phyloP scores from a whole-genome alignment of 2,113 vertebrate species.

The Lucifuga dentata region DNA sequence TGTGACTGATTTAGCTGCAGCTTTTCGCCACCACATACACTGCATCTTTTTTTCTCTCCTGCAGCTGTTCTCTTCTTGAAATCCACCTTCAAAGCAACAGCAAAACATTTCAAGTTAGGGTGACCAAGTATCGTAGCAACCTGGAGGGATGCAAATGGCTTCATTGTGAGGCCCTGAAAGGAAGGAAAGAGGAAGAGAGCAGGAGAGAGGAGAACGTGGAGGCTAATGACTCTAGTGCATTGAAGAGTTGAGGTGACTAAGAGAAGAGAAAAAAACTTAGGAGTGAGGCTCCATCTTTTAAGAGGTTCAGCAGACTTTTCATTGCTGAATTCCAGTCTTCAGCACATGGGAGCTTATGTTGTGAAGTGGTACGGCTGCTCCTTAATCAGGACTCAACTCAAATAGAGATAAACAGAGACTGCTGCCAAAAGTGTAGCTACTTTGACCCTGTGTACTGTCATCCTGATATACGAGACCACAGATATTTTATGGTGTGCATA shows the following conservation, averaged over 20 bases:
- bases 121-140: slow-evolving; percentile 79
- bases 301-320: slow-evolving; percentile 34
- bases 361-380: slow-evolving; percentile 14
- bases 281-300: slow-evolving; percentile 17
- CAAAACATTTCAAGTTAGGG: slow-evolving; percentile 66
- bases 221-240: slow-evolving; percentile 53
- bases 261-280: slow-evolving; percentile 25
- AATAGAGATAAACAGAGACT: slow-evolving; percentile 38
- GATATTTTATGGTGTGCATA: slow-evolving; percentile 24
- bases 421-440: slow-evolving; percentile 20
- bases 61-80: slow-evolving; percentile 58
- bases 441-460: slow-evolving; percentile 28
- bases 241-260: slow-evolving; percentile 50
- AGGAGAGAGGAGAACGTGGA: slow-evolving; percentile 34
- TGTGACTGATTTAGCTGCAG: not conserved
- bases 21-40: not conserved
- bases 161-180: slow-evolving; percentile 74
- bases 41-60: not conserved
- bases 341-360: too few species aligned
- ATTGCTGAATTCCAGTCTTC: not conserved
- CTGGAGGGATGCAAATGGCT: slow-evolving; percentile 71
- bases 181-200: slow-evolving; percentile 48
- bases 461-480: not conserved
- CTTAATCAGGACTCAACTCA: slow-evolving; percentile 35
- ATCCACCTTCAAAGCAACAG: slow-evolving; percentile 66